Evolutionary conservation across 2,113 vertebrate species (phyloP), one percentile per base, ranked within the genome.

Genomic region (Corythornis vintsioides): DNA sequence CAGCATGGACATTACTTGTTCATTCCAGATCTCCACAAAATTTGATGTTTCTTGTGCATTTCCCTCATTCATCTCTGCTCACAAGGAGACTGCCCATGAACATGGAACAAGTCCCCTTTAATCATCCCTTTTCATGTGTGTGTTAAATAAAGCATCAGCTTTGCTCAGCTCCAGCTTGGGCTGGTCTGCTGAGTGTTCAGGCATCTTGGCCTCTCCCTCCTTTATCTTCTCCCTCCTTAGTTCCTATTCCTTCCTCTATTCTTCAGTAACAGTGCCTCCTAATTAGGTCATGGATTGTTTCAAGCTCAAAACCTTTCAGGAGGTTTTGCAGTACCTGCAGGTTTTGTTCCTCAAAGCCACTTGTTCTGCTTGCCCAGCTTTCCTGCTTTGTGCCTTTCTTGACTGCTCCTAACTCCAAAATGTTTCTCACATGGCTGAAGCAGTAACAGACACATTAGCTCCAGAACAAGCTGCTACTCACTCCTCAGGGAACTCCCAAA

Each of bases 201-300:
- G 71, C 43, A 50, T 83, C 42, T 52, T 50, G 35, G 15, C 70
- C 64, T 79, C 81, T 57, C 33, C 57, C 0, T 1, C 48, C 43
- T 45, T 86, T 17, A 56, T 80, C 61, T 93, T 57, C 33, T 26
- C 22, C 7, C n/a, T 88, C 16, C 29, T 66, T 78, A 35, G 53
- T 90, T 93, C 83, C 76, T 75, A 24, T 73, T 92, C 79, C 47
- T 90, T 86, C 65, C 43, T 76, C 61, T 92, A 0, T 78, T 90
- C 64, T 94, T 11, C 78, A 70, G 38, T 52, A 79, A 57, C 82
- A 89, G 64, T 89, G 61, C 61, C 78, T 88, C 86, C 64, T 96
- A 96, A 97, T 95, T 95, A 96, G 96, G 94, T 94, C 94, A 92
- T 59, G 67, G 76, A 59, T 94, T 96, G 95, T 93, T 94, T 90